These are phyloP conservation scores for Drosophila tani DNA, from an alignment of 1,140 invertebrate genomes.

Conservation along the genomic window DNA sequence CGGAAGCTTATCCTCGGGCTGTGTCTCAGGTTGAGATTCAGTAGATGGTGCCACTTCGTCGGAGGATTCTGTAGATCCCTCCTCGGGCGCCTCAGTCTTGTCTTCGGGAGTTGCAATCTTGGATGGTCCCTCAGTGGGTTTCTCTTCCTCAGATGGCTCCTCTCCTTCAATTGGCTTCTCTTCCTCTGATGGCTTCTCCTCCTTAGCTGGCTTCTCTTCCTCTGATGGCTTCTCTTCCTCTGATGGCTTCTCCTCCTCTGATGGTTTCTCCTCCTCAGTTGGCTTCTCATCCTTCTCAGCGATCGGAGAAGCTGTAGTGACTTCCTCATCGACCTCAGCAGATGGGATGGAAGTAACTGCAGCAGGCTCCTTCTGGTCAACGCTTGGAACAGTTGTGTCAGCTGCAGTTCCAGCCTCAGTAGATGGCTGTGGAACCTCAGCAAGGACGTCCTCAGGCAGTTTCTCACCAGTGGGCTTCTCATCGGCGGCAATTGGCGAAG, in stretches of 20 bases:
- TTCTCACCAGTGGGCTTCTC: background rate
- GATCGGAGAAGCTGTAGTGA: constrained; percentile 21
- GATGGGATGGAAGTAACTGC: constrained; percentile 13
- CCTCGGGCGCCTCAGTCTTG: constrained; percentile 18
- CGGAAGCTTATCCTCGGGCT: constrained; percentile 27
- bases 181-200: constrained; percentile 2
- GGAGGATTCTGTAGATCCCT: constrained; percentile 32
- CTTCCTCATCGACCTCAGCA: constrained; percentile 10
- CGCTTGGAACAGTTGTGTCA: constrained; percentile 23
- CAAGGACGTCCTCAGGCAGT: constrained; percentile 21
- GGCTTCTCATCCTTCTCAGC: constrained; percentile 28
- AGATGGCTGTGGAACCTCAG: constrained; percentile 21
- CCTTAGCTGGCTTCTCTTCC: background rate
- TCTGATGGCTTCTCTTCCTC: constrained; percentile 6
- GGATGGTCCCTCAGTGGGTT: constrained; percentile 9
- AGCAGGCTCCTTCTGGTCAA: constrained; percentile 24
- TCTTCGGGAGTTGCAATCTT: constrained; percentile 19
- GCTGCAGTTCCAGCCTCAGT: constrained; percentile 22
- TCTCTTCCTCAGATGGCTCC: constrained; percentile 5
- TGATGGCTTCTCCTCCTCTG: constrained; percentile 2
- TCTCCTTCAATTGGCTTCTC: constrained; percentile 7
- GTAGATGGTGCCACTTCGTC: constrained; percentile 34
- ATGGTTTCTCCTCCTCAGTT: constrained; percentile 15
- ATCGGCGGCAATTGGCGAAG: constrained; percentile 14
- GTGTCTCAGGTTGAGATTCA: constrained; percentile 1